phyloP scores from a whole-genome alignment of 1,140 invertebrate species.

The Andricus grossulariae region DNA sequence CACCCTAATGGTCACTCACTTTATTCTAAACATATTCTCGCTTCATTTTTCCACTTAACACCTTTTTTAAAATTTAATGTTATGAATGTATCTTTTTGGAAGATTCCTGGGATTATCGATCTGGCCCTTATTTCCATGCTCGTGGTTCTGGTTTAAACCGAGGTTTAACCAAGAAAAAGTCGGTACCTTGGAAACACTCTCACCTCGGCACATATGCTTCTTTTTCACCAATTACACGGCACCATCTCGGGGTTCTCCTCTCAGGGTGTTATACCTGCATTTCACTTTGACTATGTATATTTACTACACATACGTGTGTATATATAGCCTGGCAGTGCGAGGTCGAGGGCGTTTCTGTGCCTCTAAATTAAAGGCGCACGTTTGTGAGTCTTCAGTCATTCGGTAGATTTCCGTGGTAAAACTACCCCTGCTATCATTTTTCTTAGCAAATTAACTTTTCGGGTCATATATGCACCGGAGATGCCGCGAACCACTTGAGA shows the following conservation, averaged over 20 bases:
- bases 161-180: slow-evolving; percentile 2
- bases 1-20: too few relatives aligned
- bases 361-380: slow-evolving; percentile 74
- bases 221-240: slow-evolving; percentile 18
- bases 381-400: slow-evolving; percentile 71
- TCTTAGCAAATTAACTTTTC: slow-evolving; percentile 33
- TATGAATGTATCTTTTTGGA: neutral
- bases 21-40: too few relatives aligned
- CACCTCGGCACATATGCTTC: slow-evolving; percentile 3
- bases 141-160: neutral
- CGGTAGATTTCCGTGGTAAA: slow-evolving; percentile 66
- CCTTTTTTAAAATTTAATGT: too few relatives aligned
- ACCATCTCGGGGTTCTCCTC: slow-evolving; percentile 9
- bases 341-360: slow-evolving; percentile 69
- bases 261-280: slow-evolving; percentile 14
- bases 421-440: slow-evolving; percentile 48
- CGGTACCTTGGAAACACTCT: slow-evolving; percentile 3
- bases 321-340: slow-evolving; percentile 48
- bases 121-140: neutral
- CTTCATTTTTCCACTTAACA: too few relatives aligned
- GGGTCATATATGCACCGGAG: slow-evolving; percentile 20
- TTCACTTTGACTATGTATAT: neutral
- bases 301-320: slow-evolving; percentile 26
- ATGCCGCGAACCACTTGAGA: slow-evolving; percentile 15
- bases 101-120: neutral